These are phyloP conservation scores for Rhynchomys soricoides DNA, from an alignment of 2,113 vertebrate species.

Conservation along the genomic window DNA sequence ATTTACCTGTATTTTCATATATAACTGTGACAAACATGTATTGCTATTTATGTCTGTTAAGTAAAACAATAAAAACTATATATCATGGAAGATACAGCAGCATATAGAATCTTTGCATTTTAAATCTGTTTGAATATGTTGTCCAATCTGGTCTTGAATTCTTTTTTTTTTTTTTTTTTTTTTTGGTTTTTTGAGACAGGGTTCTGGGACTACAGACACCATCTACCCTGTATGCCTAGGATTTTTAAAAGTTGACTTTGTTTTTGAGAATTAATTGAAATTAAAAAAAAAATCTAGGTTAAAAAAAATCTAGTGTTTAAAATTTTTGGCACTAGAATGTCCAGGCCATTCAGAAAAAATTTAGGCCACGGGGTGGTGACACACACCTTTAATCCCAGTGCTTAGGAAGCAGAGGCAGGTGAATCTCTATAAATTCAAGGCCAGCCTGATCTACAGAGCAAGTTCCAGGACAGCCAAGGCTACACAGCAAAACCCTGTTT, in stretches of 20 bases:
- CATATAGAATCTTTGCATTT: background rate
- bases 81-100: background rate
- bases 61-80: background rate
- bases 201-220: background rate
- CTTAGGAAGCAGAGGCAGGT: background rate
- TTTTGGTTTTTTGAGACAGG: no score
- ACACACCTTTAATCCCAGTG: background rate
- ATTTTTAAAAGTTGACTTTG: background rate
- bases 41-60: background rate
- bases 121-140: background rate
- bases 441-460: background rate
- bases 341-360: background rate
- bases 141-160: background rate
- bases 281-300: background rate
- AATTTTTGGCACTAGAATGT: background rate
- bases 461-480: background rate
- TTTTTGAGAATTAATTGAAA: constrained; percentile 16
- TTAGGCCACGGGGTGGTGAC: background rate
- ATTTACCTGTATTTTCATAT: background rate
- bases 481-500: background rate
- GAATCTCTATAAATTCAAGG: background rate
- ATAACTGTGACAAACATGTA: background rate
- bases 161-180: no score
- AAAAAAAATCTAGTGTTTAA: background rate
- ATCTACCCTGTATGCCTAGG: background rate